A percentile compares a stretch with the other conserved stretches of the same genome.
Evolutionary conservation across 2,888 invertebrate species (phyloP).

Genomic region (Dryobota labecula): DNA sequence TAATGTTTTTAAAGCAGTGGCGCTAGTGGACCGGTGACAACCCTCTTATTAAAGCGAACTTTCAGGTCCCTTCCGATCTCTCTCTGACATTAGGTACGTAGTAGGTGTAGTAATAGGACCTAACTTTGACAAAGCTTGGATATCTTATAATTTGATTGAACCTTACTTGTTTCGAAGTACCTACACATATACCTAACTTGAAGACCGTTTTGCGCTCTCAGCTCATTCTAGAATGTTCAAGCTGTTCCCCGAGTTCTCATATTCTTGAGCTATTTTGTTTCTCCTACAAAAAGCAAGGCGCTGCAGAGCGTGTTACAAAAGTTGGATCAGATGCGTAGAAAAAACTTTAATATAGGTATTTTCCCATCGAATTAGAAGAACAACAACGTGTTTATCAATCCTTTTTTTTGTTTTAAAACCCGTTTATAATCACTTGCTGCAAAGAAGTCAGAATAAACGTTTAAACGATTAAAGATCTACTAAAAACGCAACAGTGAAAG

Average conservation of each 20-base stretch:
- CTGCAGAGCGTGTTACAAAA: neutral
- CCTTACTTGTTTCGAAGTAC: neutral
- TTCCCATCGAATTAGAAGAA: neutral
- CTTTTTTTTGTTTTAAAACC: neutral
- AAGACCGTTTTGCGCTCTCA: neutral
- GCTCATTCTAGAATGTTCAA: slow-evolving; percentile 11
- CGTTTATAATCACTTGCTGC: neutral
- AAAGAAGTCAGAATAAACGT: slow-evolving; percentile 30
- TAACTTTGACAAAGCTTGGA: neutral
- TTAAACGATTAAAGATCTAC: slow-evolving; percentile 19
- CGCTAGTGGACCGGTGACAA: too few species aligned
- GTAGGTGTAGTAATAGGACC: too few species aligned
- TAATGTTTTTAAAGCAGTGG: too few species aligned
- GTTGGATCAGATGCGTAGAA: neutral
- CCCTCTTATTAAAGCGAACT: neutral
- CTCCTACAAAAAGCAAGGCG: neutral
- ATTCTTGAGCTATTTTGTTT: neutral
- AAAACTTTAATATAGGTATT: neutral
- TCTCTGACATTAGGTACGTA: neutral
- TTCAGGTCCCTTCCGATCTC: neutral
- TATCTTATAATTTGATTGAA: neutral
- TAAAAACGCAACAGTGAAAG: slow-evolving; percentile 56
- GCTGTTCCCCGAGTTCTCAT: neutral
- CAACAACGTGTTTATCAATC: neutral
- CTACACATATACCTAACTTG: neutral